Percentiles rank a stretch among this genome's conserved stretches.
Evolutionary conservation across 2,888 invertebrate species (phyloP).

Genomic region (Drosophila ezoana): DNA sequence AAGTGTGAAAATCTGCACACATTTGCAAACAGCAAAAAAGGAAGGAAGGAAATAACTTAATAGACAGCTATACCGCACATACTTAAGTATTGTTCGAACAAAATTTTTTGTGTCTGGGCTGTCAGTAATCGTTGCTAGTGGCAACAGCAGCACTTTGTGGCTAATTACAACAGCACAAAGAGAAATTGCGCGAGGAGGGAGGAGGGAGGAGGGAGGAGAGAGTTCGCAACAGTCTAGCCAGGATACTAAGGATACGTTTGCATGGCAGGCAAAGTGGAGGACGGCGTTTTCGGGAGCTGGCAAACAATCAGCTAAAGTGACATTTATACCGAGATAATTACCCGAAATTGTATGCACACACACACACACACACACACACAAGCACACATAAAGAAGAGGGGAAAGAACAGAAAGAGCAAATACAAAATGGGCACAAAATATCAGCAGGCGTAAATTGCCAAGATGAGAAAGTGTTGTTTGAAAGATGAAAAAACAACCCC

Average conservation of each 20-base stretch:
- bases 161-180: constrained; percentile 55
- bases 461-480: constrained; percentile 15
- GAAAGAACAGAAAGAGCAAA: not conserved
- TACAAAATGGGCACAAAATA: constrained; percentile 17
- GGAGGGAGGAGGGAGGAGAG: not conserved
- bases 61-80: constrained; percentile 25
- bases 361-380: constrained; percentile 19
- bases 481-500: not conserved
- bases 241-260: constrained; percentile 8
- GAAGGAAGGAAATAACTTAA: constrained; percentile 1
- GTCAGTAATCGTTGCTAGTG: constrained; percentile 12
- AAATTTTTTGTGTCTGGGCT: constrained; percentile 53
- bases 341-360: constrained; percentile 53
- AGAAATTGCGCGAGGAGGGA: not conserved
- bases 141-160: constrained; percentile 46
- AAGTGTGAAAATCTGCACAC: not conserved
- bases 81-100: constrained; percentile 36
- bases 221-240: not conserved
- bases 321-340: constrained; percentile 70
- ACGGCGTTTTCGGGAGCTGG: constrained; percentile 36
- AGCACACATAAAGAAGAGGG: not conserved
- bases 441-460: constrained; percentile 23
- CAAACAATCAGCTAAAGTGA: constrained; percentile 70
- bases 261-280: not conserved
- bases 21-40: not conserved